Evolutionary conservation across 2,797 vertebrate species (phyloP).

Genomic region (Pangasius macronema): DNA sequence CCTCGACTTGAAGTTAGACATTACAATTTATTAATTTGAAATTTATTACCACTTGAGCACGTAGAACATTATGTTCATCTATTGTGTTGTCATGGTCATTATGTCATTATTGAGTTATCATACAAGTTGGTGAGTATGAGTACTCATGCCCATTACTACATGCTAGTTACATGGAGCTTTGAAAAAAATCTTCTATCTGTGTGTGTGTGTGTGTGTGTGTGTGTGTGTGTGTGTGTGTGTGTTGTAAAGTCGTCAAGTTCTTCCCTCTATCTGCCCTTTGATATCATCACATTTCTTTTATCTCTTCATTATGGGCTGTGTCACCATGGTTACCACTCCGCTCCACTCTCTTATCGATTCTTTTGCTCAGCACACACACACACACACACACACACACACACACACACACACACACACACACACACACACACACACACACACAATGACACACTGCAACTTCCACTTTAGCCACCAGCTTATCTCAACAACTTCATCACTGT

Average conservation of each 20-base stretch:
- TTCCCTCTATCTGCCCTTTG: constrained; percentile 31
- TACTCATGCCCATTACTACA: neutral
- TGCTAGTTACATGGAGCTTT: neutral
- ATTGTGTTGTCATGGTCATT: neutral
- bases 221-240: constrained; percentile 19
- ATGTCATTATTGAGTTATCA: neutral
- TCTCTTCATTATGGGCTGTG: constrained; percentile 51
- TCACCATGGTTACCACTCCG: constrained; percentile 44
- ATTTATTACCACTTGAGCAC: too few relatives aligned
- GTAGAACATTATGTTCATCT: neutral
- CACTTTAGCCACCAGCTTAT: constrained; percentile 56
- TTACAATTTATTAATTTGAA: too few relatives aligned
- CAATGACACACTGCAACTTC: neutral
- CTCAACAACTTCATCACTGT: constrained; percentile 56
- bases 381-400: constrained; percentile 22
- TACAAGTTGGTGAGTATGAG: neutral
- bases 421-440: constrained; percentile 28
- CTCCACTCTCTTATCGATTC: constrained; percentile 68
- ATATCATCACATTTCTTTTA: constrained; percentile 53
- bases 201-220: constrained; percentile 27
- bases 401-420: constrained; percentile 19
- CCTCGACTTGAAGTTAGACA: too few relatives aligned
- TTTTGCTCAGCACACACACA: constrained; percentile 41
- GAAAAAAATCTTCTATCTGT: neutral
- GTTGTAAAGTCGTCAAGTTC: constrained; percentile 31